Conservation (phyloP, 2,888 invertebrate genomes). For the Plebejus anna region DNA sequence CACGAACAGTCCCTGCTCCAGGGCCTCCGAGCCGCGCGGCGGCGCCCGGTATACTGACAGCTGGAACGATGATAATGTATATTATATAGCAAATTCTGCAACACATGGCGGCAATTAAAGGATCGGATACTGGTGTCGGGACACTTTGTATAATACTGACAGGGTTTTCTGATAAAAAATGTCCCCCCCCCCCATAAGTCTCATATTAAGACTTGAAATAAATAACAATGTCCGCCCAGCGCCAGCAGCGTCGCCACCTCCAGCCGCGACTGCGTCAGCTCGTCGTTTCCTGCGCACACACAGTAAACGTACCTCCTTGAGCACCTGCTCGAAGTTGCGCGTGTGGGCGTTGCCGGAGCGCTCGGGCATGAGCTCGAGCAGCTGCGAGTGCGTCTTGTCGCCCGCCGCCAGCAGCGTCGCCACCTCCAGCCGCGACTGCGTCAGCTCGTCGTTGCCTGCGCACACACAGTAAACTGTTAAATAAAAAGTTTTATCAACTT, state of each 20-base stretch:
- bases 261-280: conserved; percentile 85
- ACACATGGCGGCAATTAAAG: no score
- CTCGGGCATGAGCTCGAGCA: conserved; percentile 97
- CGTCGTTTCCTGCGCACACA: conserved; percentile 75
- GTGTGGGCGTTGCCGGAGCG: conserved; percentile 95
- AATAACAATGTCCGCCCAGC: conserved; percentile 85
- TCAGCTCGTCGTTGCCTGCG: conserved; percentile 81
- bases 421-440: conserved; percentile 92
- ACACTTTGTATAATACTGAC: no score
- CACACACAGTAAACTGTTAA: background rate
- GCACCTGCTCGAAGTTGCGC: conserved; percentile 91
- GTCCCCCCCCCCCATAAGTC: no score
- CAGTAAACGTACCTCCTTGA: conserved; percentile 81
- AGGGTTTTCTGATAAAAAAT: no score
- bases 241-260: conserved; percentile 97
- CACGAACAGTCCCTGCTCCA: conserved; percentile 95
- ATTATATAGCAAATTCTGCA: no score
- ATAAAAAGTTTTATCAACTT: no score
- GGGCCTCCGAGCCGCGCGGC: conserved; percentile 83
- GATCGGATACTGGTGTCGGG: no score
- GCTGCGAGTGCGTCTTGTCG: conserved; percentile 97
- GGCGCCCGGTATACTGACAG: conserved; percentile 93
- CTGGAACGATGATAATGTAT: conserved; percentile 52
- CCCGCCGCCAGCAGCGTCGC: conserved; percentile 95
- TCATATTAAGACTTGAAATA: no score